phyloP scores from a whole-genome alignment of 2,797 vertebrate species.

The Sus cebifrons region DNA sequence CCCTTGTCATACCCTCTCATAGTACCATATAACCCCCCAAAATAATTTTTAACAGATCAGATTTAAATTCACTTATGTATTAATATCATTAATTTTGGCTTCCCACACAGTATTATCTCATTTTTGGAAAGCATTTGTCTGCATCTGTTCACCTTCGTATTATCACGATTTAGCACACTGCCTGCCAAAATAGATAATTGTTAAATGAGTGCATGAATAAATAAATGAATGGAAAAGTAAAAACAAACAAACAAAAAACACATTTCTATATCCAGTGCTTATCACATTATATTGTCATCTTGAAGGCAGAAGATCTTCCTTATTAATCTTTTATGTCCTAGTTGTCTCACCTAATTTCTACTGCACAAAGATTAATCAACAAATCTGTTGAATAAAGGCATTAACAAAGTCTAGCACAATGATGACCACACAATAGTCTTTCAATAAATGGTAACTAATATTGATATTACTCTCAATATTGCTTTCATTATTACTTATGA shows the following conservation, averaged over 20 bases:
- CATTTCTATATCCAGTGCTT: background rate
- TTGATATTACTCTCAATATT: background rate
- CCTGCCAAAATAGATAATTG: background rate
- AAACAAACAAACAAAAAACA: background rate
- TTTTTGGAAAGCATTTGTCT: conserved; percentile 4
- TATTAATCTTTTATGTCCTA: background rate
- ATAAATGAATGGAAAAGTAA: background rate
- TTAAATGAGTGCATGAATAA: background rate
- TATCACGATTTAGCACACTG: background rate
- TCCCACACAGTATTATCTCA: background rate
- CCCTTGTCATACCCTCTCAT: background rate
- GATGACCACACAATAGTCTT: background rate
- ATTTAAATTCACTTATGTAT: conserved; percentile 3
- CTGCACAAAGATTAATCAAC: background rate
- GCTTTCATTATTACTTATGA: background rate
- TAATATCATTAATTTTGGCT: background rate
- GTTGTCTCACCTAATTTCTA: background rate
- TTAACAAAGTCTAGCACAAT: background rate
- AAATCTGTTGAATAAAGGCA: background rate
- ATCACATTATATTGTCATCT: background rate
- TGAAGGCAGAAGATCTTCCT: background rate
- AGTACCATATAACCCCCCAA: background rate
- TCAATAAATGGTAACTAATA: background rate
- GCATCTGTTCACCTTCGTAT: background rate
- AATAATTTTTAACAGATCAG: background rate